Base-by-base conservation (phyloP, 2,888 invertebrate species). In the Timandra comae region DNA sequence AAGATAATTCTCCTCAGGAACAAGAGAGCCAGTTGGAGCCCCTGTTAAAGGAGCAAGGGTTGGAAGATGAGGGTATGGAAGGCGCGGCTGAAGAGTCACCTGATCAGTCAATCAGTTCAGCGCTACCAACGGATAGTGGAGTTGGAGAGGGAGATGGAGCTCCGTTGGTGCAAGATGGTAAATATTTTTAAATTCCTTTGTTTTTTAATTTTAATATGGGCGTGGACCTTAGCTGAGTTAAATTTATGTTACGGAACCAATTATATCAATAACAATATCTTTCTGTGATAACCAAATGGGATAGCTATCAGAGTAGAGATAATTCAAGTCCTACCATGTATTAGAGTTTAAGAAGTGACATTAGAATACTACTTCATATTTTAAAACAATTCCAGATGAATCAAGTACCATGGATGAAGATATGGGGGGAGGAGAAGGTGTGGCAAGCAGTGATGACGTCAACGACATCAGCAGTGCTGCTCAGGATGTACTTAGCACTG, bases 321-420 rank as follows among this genome's bases (percentile, higher is more conserved):
- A n/a, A n/a, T n/a, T n/a, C n/a, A n/a, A n/a, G n/a, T n/a, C n/a
- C n/a, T n/a, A n/a, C n/a, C n/a, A n/a, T n/a, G n/a, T n/a, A n/a
- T n/a, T n/a, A n/a, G n/a, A n/a, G n/a, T n/a, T n/a, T n/a, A n/a
- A n/a, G n/a, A n/a, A n/a, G n/a, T n/a, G n/a, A n/a, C n/a, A n/a
- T n/a, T n/a, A n/a, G n/a, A n/a, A n/a, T n/a, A n/a, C n/a, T n/a
- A n/a, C n/a, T n/a, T n/a, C n/a, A n/a, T n/a, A n/a, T 16, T 5
- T 49, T 30, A 27, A 7, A 10, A n/a, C 13, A 3, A 27, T 20
- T 29, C 9, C 33, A 85, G 86, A 85, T 60, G 85, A 85, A 54
- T 85, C 85, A 7, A 85, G 85, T 53, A 85, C 85, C 46, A 85
- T 85, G 85, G 85, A 85, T 36, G 85, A 85, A 52, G 85, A 85